These are phyloP conservation scores for Elachura formosa DNA, from an alignment of 2,113 vertebrate genomes.

Conservation along the genomic window DNA sequence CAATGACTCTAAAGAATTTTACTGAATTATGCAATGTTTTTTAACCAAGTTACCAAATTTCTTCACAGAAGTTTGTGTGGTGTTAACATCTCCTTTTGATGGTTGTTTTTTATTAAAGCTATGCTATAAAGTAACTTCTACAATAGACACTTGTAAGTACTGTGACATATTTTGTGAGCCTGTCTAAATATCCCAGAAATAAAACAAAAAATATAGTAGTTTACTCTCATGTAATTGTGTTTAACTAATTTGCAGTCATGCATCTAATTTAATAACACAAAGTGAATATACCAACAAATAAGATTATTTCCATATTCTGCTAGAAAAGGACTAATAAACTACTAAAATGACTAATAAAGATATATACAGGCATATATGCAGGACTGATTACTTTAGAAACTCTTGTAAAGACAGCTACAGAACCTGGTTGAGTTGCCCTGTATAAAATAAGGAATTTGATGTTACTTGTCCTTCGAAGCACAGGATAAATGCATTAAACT, in stretches of 20 bases:
- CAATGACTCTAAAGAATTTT: neutral
- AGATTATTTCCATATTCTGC: neutral
- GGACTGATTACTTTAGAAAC: slow-evolving; percentile 10
- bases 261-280: neutral
- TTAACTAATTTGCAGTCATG: neutral
- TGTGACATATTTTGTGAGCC: neutral
- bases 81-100: neutral
- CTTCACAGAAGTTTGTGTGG: neutral
- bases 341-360: too few species aligned
- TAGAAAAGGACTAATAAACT: neutral
- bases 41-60: neutral
- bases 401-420: neutral
- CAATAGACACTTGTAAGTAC: neutral
- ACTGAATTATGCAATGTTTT: neutral
- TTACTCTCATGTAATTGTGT: neutral
- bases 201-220: neutral
- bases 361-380: neutral
- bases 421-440: slow-evolving; percentile 14
- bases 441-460: slow-evolving; percentile 42
- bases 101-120: neutral
- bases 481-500: slow-evolving; percentile 46
- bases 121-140: neutral
- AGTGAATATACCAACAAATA: neutral
- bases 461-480: slow-evolving; percentile 43
- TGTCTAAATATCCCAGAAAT: neutral